These are phyloP conservation scores for Monodelphis domestica DNA, from an alignment of 2,797 vertebrate genomes.

Conservation along the genomic window DNA sequence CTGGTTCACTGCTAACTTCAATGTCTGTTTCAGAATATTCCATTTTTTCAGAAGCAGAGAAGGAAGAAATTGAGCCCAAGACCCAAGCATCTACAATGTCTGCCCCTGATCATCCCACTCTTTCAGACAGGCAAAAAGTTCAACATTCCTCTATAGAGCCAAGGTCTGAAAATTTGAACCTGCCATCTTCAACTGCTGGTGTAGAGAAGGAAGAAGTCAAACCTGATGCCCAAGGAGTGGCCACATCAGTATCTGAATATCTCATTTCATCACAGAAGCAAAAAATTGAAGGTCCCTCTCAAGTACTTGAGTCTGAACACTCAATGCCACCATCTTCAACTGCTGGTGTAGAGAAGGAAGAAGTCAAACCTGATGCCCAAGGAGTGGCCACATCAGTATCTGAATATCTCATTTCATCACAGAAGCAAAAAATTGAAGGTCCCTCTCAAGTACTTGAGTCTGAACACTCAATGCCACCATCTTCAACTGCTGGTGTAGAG, in stretches of 20 bases:
- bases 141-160: background rate
- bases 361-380: background rate
- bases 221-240: background rate
- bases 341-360: background rate
- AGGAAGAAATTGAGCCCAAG: conserved; percentile 33
- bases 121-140: background rate
- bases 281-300: background rate
- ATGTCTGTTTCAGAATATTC: conserved; percentile 51
- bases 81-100: background rate
- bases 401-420: conserved; percentile 36
- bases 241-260: background rate
- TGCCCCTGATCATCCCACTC: background rate
- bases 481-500: conserved; percentile 21
- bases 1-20: background rate
- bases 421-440: conserved; percentile 29
- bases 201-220: background rate
- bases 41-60: conserved; percentile 46
- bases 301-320: background rate
- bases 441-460: background rate
- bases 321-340: background rate
- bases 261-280: background rate
- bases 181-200: background rate
- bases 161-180: background rate
- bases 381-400: conserved; percentile 42
- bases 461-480: conserved; percentile 2